Evolutionary conservation across 1,140 invertebrate genomes (phyloP).

Genomic region (Luehdorfia chinensis): DNA sequence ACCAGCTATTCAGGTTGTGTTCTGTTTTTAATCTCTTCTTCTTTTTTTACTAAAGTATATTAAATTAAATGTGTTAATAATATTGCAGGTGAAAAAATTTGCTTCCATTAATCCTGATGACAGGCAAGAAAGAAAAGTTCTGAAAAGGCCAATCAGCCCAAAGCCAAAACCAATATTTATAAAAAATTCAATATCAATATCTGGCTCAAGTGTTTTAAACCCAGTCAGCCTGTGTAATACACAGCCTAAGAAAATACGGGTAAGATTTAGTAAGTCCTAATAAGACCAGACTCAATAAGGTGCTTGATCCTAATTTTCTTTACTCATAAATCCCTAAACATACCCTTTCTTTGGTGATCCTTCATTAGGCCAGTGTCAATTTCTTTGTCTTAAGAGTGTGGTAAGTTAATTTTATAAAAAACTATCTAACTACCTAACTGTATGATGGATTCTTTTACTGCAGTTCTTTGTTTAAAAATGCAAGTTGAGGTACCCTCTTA

Average conservation of each 20-base stretch:
- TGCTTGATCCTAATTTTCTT: no score
- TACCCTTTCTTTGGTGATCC: not conserved
- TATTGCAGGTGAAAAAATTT: constrained; percentile 69
- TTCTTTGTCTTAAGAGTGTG: no score
- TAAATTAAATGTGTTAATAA: constrained; percentile 14
- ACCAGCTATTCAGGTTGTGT: constrained; percentile 57
- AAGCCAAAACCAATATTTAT: constrained; percentile 42
- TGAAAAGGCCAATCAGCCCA: constrained; percentile 49
- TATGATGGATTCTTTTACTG: no score
- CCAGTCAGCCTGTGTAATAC: constrained; percentile 27
- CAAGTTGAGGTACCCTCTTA: no score
- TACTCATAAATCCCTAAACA: not conserved
- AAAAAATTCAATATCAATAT: constrained; percentile 46
- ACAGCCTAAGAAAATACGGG: constrained; percentile 50
- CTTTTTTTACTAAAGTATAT: not conserved
- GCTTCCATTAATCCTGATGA: constrained; percentile 58
- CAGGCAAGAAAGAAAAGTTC: constrained; percentile 39
- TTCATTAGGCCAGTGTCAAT: no score
- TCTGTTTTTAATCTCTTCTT: constrained; percentile 1
- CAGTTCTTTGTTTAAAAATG: no score
- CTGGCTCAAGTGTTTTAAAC: constrained; percentile 28
- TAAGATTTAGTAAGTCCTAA: constrained; percentile 23
- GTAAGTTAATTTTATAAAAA: no score
- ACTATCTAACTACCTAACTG: no score
- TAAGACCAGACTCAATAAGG: no score